Evolutionary conservation across 2,113 vertebrate species (phyloP).

Genomic region (Phaethornis superciliosus): DNA sequence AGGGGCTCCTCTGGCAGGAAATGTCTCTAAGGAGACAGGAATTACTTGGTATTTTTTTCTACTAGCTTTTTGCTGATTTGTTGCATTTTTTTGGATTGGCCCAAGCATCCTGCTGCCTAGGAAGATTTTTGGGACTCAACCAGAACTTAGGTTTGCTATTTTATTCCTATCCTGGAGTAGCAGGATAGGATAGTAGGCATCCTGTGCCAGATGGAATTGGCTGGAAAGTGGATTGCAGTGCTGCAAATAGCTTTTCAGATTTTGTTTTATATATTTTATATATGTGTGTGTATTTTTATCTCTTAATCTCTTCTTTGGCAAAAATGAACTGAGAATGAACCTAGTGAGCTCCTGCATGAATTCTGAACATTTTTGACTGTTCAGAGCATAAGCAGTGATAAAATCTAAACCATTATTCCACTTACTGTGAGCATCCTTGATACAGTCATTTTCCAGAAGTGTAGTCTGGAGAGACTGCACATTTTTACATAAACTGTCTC

Average conservation of each 20-base stretch:
- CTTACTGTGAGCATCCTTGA: not conserved
- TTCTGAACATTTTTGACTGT: not conserved
- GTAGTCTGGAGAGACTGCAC: not conserved
- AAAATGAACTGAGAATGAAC: not conserved
- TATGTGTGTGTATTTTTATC: too few relatives aligned
- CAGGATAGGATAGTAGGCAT: not conserved
- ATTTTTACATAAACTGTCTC: not conserved
- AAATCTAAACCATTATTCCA: not conserved
- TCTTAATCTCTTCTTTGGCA: not conserved
- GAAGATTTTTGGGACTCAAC: not conserved
- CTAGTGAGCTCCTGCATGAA: not conserved
- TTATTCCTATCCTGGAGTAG: not conserved
- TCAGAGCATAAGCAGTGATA: not conserved
- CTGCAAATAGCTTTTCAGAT: not conserved
- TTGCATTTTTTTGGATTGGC: not conserved
- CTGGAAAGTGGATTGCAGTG: not conserved
- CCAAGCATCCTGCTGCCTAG: not conserved
- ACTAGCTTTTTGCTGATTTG: not conserved
- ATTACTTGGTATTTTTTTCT: not conserved
- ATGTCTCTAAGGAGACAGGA: not conserved
- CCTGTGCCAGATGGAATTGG: not conserved
- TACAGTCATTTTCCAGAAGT: not conserved
- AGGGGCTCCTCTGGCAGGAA: not conserved
- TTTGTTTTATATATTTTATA: not conserved
- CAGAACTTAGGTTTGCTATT: not conserved